These are phyloP conservation scores for Nephrotoma appendiculata DNA, from an alignment of 2,888 invertebrate species.

Conservation along the genomic window DNA sequence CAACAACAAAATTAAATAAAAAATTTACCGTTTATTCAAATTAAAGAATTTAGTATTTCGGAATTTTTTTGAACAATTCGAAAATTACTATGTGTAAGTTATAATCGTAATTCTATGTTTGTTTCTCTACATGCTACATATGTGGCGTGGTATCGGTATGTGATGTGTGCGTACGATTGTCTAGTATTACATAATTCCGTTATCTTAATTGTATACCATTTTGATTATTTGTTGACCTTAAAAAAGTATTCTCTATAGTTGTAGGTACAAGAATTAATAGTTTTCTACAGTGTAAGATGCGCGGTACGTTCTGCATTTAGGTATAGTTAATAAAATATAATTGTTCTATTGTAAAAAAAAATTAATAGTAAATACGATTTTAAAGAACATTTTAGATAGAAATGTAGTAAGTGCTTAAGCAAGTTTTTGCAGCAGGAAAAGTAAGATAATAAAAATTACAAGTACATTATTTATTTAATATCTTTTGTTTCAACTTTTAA, in stretches of 20 bases:
- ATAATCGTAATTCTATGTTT: neutral
- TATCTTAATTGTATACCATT: neutral
- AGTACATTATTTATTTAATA: neutral
- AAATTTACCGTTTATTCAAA: neutral
- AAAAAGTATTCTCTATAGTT: neutral
- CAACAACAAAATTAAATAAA: neutral
- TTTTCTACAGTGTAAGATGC: neutral
- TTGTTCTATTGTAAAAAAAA: neutral
- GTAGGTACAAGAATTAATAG: neutral
- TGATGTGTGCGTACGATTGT: neutral
- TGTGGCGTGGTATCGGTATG: too few relatives aligned
- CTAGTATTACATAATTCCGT: neutral
- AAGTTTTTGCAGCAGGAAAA: neutral
- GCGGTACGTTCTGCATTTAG: neutral
- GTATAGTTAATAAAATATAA: neutral
- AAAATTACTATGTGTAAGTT: neutral
- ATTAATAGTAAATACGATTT: neutral
- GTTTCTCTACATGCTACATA: neutral
- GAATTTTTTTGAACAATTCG: neutral
- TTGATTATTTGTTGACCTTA: neutral
- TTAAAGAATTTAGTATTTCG: neutral
- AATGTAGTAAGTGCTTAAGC: neutral
- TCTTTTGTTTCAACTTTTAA: neutral
- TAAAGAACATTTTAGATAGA: neutral
- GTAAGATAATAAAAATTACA: neutral